A percentile compares a stretch with the other conserved stretches of the same genome.
Conservation (phyloP, 2,797 vertebrate species). For the Enteromius thamalakanensis region DNA sequence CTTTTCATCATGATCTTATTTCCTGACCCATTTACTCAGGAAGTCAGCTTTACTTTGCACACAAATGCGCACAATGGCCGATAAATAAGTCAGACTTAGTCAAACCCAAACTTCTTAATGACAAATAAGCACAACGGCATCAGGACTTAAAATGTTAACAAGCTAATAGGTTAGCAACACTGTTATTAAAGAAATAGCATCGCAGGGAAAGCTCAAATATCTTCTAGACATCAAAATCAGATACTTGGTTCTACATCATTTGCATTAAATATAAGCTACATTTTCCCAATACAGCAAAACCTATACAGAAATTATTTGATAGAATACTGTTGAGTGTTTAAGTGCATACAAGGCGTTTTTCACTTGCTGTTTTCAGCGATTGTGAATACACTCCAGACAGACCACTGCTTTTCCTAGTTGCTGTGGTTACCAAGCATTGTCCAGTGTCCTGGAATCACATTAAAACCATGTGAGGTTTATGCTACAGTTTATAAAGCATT, state of each 20-base stretch:
- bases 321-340: background rate
- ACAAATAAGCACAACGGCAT: background rate
- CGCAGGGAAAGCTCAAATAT: background rate
- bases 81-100: background rate
- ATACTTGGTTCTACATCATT: background rate
- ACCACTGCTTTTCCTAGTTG: background rate
- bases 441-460: slow-evolving; percentile 4
- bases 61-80: background rate
- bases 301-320: background rate
- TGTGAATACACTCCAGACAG: background rate
- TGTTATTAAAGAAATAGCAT: background rate
- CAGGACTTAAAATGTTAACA: background rate
- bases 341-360: background rate
- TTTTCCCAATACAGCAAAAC: background rate
- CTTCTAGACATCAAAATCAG: background rate
- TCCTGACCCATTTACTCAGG: background rate
- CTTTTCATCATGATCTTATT: background rate
- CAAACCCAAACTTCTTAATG: background rate
- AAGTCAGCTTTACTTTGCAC: background rate
- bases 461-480: background rate
- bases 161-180: background rate
- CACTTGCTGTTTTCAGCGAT: background rate
- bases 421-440: background rate
- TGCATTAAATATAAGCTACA: background rate
- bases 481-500: slow-evolving; percentile 5